phyloP scores from a whole-genome alignment of 1,140 invertebrate genomes.

The Drosophila ercepeae region DNA sequence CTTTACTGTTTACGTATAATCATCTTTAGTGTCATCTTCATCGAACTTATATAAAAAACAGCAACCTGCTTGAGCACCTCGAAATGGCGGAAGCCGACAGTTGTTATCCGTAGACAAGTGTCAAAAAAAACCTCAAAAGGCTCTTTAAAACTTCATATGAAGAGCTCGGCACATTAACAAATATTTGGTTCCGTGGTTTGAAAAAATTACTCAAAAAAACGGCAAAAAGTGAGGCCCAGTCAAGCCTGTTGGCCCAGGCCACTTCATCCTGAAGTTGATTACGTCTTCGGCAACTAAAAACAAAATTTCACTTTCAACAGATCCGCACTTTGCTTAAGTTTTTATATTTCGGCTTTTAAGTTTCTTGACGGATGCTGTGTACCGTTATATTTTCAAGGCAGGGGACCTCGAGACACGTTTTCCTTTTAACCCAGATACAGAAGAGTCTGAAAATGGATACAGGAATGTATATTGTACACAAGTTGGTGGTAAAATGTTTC shows the following conservation, averaged over 20 bases:
- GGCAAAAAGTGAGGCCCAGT: constrained; percentile 52
- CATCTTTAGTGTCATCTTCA: constrained; percentile 5
- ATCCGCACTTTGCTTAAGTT: constrained; percentile 25
- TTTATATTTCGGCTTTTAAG: constrained; percentile 7
- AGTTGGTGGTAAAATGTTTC: constrained; percentile 11
- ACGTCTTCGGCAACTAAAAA: constrained; percentile 54
- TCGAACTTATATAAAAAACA: constrained; percentile 24
- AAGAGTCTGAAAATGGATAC: constrained; percentile 60
- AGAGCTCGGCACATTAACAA: constrained; percentile 60
- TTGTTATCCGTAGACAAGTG: constrained; percentile 18
- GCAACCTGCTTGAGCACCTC: constrained; percentile 27
- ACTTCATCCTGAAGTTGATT: constrained; percentile 81
- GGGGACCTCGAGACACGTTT: constrained; percentile 49
- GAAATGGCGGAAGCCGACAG: constrained; percentile 36
- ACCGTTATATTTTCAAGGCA: constrained; percentile 49
- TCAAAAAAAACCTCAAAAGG: constrained; percentile 42
- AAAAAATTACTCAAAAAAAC: constrained; percentile 30
- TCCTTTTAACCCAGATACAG: constrained; percentile 79
- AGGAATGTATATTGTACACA: neutral
- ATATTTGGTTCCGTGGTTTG: constrained; percentile 40
- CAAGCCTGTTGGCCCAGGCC: constrained; percentile 61
- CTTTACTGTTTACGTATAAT: neutral
- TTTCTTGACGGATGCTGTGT: constrained; percentile 53
- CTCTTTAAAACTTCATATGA: constrained; percentile 42
- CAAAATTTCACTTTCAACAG: constrained; percentile 73